Base-by-base conservation (phyloP, 1,140 invertebrate species). In the Drosophila pseudoobscura region DNA sequence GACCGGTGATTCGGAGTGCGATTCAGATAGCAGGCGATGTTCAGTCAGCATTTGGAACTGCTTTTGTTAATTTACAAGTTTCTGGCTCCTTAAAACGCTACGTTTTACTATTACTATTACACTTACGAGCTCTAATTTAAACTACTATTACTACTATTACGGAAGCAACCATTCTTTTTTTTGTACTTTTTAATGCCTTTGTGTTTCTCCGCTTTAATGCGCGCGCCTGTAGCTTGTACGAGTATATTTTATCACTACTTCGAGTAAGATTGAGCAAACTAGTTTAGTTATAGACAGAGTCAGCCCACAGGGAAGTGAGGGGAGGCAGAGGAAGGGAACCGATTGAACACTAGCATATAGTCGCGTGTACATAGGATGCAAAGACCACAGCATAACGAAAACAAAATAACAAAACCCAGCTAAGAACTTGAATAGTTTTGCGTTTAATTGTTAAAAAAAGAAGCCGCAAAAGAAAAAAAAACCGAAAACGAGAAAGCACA, bases 31-130 rank as follows among this genome's bases (percentile, higher is more conserved):
- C 31, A 31, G 31, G 52, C 29, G 46, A 66, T 68, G 62, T 41
- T 59, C 9, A 53, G 44, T 54, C 50, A 45, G 59, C 65, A 66
- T 69, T 68, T 55, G 46, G 49, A 49, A 57, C 45, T 73, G 47
- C 43, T 55, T 74, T 73, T 73, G 62, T 63, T 73, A 22, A 46
- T 54, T 62, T 54, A 43, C 31, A 50, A 46, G 39, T 39, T 73
- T 63, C 58, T 50, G 62, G 62, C 51, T 57, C 43, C 61, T 22
- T 63, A 35, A 52, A 62, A 63, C 58, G 58, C 58, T 71, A 71
- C 64, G 65, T 71, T 73, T 61, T 56, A 73, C 41, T 29, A 73
- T 50, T 29, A 61, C 39, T 49, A 54, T 52, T 45, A 39, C 35
- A 39, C 3, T 39, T 39, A 39, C 35, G 3, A 39, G 11, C 35